Evolutionary conservation across 2,888 invertebrate species (phyloP).

Genomic region (Salticus scenicus): DNA sequence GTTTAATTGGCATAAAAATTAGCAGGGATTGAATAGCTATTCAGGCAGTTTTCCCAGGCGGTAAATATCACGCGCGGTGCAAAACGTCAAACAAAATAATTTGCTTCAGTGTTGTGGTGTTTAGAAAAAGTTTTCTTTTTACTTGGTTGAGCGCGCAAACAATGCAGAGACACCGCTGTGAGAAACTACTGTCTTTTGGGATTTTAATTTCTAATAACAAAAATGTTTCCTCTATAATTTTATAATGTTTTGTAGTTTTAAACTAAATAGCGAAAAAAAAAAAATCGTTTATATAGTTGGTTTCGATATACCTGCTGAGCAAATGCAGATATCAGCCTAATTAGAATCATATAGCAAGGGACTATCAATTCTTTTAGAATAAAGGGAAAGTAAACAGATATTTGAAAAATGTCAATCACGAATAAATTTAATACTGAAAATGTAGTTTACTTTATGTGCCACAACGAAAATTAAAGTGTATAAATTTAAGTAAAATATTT

Average conservation of each 20-base stretch:
- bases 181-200: neutral
- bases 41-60: slow-evolving; percentile 53
- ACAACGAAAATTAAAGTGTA: too few species aligned
- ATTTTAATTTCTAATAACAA: neutral
- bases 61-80: slow-evolving; percentile 41
- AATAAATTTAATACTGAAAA: too few species aligned
- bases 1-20: slow-evolving; percentile 68
- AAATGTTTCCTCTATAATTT: neutral
- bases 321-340: neutral
- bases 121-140: neutral
- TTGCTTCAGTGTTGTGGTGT: neutral
- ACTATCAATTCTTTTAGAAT: neutral
- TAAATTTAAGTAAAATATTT: too few species aligned
- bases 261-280: neutral
- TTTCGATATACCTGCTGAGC: neutral
- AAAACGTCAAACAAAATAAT: slow-evolving; percentile 11
- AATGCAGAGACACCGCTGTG: neutral
- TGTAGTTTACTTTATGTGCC: too few species aligned
- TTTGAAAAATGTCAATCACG: neutral
- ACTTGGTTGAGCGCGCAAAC: neutral
- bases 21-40: slow-evolving; percentile 30
- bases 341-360: neutral
- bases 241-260: slow-evolving; percentile 3
- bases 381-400: neutral
- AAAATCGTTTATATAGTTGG: neutral